Conservation (phyloP, 2,888 invertebrate species). For the Himalopsyche kuldschensis region DNA sequence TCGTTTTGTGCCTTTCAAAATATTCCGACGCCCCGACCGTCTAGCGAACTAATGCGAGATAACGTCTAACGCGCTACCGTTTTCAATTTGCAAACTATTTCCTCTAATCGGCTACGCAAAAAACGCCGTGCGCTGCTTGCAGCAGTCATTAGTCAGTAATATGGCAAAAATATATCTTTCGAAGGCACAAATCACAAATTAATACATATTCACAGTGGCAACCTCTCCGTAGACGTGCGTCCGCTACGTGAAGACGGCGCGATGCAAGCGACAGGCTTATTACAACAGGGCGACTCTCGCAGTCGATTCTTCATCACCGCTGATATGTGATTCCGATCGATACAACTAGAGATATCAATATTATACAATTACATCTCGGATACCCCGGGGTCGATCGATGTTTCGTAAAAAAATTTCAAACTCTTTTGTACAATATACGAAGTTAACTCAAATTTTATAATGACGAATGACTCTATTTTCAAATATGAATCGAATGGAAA, state of each 20-base stretch:
- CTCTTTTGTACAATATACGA: no score
- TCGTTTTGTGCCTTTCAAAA: neutral
- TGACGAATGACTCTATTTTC: no score
- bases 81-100: neutral
- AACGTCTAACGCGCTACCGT: neutral
- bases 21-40: neutral
- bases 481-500: no score
- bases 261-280: neutral
- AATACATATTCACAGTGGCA: conserved; percentile 38
- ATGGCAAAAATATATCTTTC: conserved; percentile 38
- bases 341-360: neutral
- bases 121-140: neutral
- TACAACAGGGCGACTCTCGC: neutral
- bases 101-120: neutral
- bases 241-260: neutral
- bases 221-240: conserved; percentile 20
- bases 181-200: conserved; percentile 41
- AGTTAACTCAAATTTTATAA: no score
- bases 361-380: neutral
- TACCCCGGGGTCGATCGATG: neutral
- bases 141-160: conserved; percentile 14
- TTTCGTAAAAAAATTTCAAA: neutral
- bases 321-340: neutral
- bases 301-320: neutral
- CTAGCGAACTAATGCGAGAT: conserved; percentile 11